These are phyloP conservation scores for Bombus sylvicola DNA, from an alignment of 1,140 invertebrate genomes.

Conservation along the genomic window DNA sequence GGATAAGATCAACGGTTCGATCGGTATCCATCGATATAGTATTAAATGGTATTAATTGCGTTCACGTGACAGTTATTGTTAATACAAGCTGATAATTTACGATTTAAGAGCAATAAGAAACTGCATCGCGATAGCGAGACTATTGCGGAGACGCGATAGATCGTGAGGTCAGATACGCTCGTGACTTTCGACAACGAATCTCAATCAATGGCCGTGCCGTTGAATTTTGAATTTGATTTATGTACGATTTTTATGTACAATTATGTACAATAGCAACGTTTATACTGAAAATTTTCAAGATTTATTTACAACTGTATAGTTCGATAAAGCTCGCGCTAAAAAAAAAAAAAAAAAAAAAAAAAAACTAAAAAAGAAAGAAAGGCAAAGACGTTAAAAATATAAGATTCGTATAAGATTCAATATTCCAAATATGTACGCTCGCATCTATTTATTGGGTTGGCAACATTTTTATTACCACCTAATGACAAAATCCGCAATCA, in stretches of 20 bases:
- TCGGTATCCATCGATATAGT: neutral
- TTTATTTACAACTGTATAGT: neutral
- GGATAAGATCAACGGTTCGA: neutral
- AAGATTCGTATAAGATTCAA: neutral
- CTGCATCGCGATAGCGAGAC: slow-evolving; percentile 12
- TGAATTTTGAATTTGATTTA: neutral
- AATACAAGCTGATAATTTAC: slow-evolving; percentile 7
- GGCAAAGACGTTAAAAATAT: neutral
- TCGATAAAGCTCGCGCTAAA: neutral
- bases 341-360: neutral
- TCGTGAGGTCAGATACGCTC: neutral
- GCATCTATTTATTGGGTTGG: too few relatives aligned
- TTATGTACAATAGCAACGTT: neutral
- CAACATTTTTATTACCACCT: too few relatives aligned
- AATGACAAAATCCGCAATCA: too few relatives aligned
- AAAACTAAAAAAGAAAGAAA: neutral
- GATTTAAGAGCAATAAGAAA: slow-evolving; percentile 22
- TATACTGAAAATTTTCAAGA: neutral
- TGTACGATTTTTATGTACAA: neutral
- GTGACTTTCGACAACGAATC: neutral
- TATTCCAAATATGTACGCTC: neutral
- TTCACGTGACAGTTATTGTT: slow-evolving; percentile 12
- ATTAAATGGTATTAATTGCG: slow-evolving; percentile 34
- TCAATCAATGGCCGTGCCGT: neutral
- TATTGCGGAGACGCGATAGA: neutral